Conservation (phyloP, 1,140 invertebrate species). For the Neodiprion virginianus region DNA sequence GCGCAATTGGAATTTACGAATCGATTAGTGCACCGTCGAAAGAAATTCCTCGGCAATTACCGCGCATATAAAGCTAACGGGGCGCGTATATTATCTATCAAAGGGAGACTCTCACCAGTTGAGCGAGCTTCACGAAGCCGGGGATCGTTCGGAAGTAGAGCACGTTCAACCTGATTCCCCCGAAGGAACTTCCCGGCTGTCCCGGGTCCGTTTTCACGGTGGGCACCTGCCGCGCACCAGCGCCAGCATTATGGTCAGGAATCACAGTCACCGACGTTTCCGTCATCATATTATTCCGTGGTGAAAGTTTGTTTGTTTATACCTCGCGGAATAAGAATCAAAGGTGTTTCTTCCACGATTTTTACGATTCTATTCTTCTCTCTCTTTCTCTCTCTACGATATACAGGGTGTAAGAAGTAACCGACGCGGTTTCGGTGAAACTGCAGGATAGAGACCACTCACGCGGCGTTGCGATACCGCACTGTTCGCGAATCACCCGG, state of each 20-base stretch:
- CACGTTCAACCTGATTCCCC: constrained; percentile 56
- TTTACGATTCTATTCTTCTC: too few relatives aligned
- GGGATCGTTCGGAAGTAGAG: constrained; percentile 62
- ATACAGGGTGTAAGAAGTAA: too few relatives aligned
- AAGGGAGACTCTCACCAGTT: constrained; percentile 56
- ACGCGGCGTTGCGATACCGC: too few relatives aligned
- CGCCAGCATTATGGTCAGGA: constrained; percentile 45
- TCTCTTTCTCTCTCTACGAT: too few relatives aligned
- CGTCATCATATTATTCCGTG: constrained; percentile 48
- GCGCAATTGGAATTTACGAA: background rate
- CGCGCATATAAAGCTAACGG: too few relatives aligned
- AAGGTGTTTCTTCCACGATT: too few relatives aligned
- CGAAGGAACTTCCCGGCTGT: constrained; percentile 40
- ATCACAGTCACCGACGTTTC: constrained; percentile 54
- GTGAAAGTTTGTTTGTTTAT: background rate
- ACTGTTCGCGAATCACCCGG: too few relatives aligned
- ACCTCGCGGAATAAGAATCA: too few relatives aligned
- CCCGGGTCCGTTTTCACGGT: constrained; percentile 48
- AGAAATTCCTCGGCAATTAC: background rate
- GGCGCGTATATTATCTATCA: too few relatives aligned
- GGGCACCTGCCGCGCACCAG: constrained; percentile 39
- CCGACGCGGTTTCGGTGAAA: too few relatives aligned
- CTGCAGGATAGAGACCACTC: too few relatives aligned
- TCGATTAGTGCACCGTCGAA: constrained; percentile 2
- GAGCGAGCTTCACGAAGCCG: constrained; percentile 62